phyloP scores from a whole-genome alignment of 2,888 invertebrate species.

The Leptodirus hochenwartii region DNA sequence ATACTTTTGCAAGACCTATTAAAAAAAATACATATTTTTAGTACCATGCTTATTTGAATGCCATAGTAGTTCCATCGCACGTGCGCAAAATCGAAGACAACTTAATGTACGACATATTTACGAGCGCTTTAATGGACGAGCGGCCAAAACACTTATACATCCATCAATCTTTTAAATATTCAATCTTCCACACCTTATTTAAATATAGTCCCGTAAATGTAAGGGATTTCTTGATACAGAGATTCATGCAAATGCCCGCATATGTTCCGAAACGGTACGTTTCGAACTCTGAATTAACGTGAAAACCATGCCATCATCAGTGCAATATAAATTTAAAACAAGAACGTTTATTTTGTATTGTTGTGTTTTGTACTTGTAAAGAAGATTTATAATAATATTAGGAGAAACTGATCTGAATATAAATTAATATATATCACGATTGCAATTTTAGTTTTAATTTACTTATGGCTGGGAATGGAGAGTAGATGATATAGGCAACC shows the following conservation, averaged over 20 bases:
- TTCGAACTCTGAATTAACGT: too few relatives aligned
- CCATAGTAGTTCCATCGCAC: conserved; percentile 23
- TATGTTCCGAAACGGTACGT: too few relatives aligned
- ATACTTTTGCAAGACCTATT: not conserved
- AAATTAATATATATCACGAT: too few relatives aligned
- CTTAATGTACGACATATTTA: conserved; percentile 38
- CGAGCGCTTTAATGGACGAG: conserved; percentile 39
- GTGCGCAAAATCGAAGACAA: conserved; percentile 35
- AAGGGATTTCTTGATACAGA: conserved; percentile 39
- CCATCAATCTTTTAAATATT: conserved; percentile 49
- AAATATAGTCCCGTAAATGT: conserved; percentile 36
- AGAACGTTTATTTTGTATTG: too few relatives aligned
- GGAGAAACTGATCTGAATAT: too few relatives aligned
- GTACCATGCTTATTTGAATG: conserved; percentile 10
- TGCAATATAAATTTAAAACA: too few relatives aligned
- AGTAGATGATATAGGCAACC: too few relatives aligned
- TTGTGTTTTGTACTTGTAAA: too few relatives aligned
- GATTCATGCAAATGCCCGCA: conserved; percentile 45
- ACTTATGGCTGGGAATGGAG: too few relatives aligned
- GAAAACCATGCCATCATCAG: too few relatives aligned
- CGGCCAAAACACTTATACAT: conserved; percentile 44
- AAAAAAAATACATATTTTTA: not conserved
- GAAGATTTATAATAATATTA: too few relatives aligned
- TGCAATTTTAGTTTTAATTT: too few relatives aligned
- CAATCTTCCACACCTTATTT: conserved; percentile 45